A percentile compares a stretch with the other conserved stretches of the same genome.
These are phyloP conservation scores for Diabrotica undecimpunctata DNA, from an alignment of 1,140 invertebrate species.

Conservation along the genomic window DNA sequence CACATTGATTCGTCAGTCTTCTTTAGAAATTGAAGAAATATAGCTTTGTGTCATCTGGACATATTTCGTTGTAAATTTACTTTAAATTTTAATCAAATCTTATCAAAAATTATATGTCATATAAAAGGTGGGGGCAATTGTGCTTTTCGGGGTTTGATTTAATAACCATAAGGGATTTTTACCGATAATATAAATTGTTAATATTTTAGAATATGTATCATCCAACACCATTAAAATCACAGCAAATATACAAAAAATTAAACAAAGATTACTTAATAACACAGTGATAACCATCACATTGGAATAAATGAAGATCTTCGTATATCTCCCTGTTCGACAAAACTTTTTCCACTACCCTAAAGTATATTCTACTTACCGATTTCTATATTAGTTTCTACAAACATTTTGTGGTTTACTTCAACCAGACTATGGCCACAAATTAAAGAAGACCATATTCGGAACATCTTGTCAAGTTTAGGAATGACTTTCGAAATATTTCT, in stretches of 20 bases:
- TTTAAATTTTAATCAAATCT: neutral
- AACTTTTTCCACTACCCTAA: constrained; percentile 18
- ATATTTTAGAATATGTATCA: constrained; percentile 33
- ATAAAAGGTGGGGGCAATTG: neutral
- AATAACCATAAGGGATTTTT: constrained; percentile 9
- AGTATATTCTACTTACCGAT: neutral
- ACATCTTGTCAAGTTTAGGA: too few relatives aligned
- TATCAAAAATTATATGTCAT: neutral
- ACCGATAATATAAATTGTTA: constrained; percentile 20
- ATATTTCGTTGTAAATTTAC: neutral
- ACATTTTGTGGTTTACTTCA: neutral
- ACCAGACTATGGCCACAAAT: neutral
- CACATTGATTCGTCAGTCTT: neutral
- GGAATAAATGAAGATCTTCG: constrained; percentile 34
- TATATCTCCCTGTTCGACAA: constrained; percentile 44
- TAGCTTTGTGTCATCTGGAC: neutral
- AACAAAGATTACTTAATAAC: constrained; percentile 30
- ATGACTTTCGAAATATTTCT: too few relatives aligned
- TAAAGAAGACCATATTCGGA: too few relatives aligned
- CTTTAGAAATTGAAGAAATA: neutral
- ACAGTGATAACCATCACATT: constrained; percentile 33
- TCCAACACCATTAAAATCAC: constrained; percentile 42
- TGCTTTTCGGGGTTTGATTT: constrained; percentile 13
- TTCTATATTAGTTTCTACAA: neutral
- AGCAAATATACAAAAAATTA: constrained; percentile 40